Evolutionary conservation across 2,113 vertebrate species (phyloP), one percentile per base, ranked within the genome.

Genomic region (Dromas ardeola): DNA sequence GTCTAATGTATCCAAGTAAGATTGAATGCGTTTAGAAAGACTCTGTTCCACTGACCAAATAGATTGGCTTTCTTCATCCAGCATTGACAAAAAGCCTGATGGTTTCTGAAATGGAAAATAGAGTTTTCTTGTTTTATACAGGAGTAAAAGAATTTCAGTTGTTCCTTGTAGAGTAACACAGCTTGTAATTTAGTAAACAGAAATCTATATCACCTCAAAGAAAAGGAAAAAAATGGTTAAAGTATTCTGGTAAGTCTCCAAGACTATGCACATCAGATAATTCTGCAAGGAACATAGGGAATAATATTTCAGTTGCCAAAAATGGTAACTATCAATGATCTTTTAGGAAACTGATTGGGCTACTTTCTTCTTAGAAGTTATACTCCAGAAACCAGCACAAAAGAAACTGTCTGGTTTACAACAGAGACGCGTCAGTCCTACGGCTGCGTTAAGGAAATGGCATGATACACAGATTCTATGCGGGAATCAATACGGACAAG

Each of bases 41-140:
- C 93, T 99, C 72, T 99, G 97, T 97, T 99, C 99, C 45, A 97
- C 82, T 15, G 99, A 98, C 97, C 98, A 98, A 80, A 98, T 21
- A 40, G 97, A 98, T 32, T 99, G 98, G 89, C 99, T 99, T 98
- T 99, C 99, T 97, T 99, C 99, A 95, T 99, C 99, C 92, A 99
- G 93, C 89, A 99, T 82, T 53, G 98, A 98, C 84, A 99, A 97
- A 97, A 99, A 98, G 27, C 99, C 99, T 83, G 98, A 98, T 30
- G 99, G 99, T 91, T 98, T 99, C 99, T 99, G 98, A 81, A 98
- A 98, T 16, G 50, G 62, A 96, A 93, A 93, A 32, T 0, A 59
- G 10, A 56, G 86, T 93, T 97, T 67, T 70, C 42, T 66, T 5
- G 5, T 67, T 91, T 77, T 66, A 83, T 67, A 70, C 21, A 81